phyloP scores from a whole-genome alignment of 1,140 invertebrate genomes.

The Pseudomyrmex flavicornis region DNA sequence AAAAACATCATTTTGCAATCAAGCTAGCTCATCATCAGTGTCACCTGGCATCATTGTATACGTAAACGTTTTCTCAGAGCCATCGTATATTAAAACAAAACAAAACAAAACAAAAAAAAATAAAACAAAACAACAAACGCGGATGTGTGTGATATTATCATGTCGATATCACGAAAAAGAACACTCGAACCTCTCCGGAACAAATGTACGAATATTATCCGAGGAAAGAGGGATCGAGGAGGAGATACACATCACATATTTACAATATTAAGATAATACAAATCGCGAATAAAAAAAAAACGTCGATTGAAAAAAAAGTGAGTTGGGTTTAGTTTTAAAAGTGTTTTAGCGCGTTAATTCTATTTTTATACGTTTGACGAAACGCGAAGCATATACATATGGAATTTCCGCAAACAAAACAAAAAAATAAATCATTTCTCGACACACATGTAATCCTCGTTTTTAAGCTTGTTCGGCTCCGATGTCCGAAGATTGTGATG shows the following conservation, averaged over 20 bases:
- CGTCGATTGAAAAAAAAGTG: too few relatives aligned
- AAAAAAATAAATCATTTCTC: conserved; percentile 52
- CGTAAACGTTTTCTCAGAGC: conserved; percentile 46
- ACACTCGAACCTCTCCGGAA: conserved; percentile 44
- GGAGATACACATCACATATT: too few relatives aligned
- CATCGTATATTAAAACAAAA: conserved; percentile 15
- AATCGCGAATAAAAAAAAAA: too few relatives aligned
- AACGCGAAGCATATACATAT: too few relatives aligned
- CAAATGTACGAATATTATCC: too few relatives aligned
- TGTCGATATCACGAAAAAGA: conserved; percentile 50
- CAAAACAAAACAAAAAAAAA: too few relatives aligned
- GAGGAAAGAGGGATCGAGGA: too few relatives aligned
- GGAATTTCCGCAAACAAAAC: too few relatives aligned
- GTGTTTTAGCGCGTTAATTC: too few relatives aligned
- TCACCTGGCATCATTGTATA: conserved; percentile 69
- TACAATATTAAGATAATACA: too few relatives aligned
- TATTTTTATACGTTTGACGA: too few relatives aligned
- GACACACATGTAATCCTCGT: background rate
- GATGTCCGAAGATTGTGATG: conserved; percentile 44
- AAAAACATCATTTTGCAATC: conserved; percentile 74
- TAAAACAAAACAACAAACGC: background rate
- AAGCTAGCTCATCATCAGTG: conserved; percentile 71
- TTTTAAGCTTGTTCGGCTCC: conserved; percentile 51
- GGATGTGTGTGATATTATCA: conserved; percentile 49
- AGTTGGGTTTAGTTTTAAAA: too few relatives aligned